Conservation (phyloP, 2,888 invertebrate species). For the Orthonevra nobilis region DNA sequence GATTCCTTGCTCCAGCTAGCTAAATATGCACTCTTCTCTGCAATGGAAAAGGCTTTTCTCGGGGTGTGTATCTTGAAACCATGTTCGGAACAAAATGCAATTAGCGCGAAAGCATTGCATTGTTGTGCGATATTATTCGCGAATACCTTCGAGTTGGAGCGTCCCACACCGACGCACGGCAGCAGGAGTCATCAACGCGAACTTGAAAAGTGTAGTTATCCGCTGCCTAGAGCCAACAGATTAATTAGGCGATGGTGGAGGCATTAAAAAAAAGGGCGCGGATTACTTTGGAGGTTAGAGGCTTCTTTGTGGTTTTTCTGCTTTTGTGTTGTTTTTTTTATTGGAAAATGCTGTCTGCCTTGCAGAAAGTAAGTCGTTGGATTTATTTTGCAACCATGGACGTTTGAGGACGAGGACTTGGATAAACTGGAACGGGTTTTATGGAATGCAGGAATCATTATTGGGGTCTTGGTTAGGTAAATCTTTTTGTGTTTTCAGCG, state of each 20-base stretch:
- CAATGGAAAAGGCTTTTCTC: conserved; percentile 8
- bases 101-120: conserved; percentile 47
- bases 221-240: conserved; percentile 21
- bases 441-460: too few relatives aligned
- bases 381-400: too few relatives aligned
- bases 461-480: too few relatives aligned
- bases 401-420: too few relatives aligned
- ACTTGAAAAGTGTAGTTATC: conserved; percentile 39
- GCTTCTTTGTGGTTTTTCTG: conserved; percentile 3
- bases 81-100: conserved; percentile 43
- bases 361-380: too few relatives aligned
- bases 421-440: too few relatives aligned
- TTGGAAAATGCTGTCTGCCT: neutral
- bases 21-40: too few relatives aligned
- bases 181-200: conserved; percentile 54
- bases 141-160: too few relatives aligned
- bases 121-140: neutral
- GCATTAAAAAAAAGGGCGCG: conserved; percentile 11
- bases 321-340: too few relatives aligned
- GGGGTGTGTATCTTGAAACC: neutral
- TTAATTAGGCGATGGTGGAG: conserved; percentile 30
- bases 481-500: too few relatives aligned
- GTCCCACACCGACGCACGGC: neutral
- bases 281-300: conserved; percentile 13
- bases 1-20: too few relatives aligned